These are phyloP conservation scores for Digitonthophagus gazella DNA, from an alignment of 2,888 invertebrate genomes.

Conservation along the genomic window DNA sequence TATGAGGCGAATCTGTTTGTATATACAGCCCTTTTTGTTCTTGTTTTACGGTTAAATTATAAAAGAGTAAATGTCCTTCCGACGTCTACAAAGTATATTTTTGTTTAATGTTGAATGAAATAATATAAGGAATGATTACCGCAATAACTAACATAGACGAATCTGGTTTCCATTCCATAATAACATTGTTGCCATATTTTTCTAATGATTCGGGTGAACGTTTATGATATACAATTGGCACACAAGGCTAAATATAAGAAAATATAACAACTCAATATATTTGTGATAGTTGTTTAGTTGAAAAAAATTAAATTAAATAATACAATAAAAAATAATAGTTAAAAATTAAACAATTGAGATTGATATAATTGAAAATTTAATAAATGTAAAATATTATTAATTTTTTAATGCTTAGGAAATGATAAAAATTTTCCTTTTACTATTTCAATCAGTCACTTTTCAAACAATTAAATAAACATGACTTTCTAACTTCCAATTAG, in stretches of 20 bases:
- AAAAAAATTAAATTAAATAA: too few relatives aligned
- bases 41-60: conserved; percentile 71
- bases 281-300: too few relatives aligned
- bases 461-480: too few relatives aligned
- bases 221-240: conserved; percentile 82
- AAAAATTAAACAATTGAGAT: too few relatives aligned
- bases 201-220: conserved; percentile 73
- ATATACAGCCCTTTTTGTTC: conserved; percentile 74
- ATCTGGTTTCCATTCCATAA: conserved; percentile 94
- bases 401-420: conserved; percentile 5
- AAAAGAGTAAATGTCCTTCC: conserved; percentile 82
- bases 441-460: too few relatives aligned
- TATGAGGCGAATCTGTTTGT: conserved; percentile 80
- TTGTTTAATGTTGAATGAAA: background rate
- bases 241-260: conserved; percentile 70
- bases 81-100: conserved; percentile 70
- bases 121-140: conserved; percentile 55
- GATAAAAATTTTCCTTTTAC: too few relatives aligned
- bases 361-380: too few relatives aligned
- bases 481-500: too few relatives aligned
- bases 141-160: conserved; percentile 87
- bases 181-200: conserved; percentile 76
- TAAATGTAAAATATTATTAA: too few relatives aligned
- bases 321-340: too few relatives aligned
- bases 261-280: too few relatives aligned